A percentile compares a stretch with the other conserved stretches of the same genome.
phyloP scores from a whole-genome alignment of 2,888 invertebrate genomes.

The Sycophila texana region DNA sequence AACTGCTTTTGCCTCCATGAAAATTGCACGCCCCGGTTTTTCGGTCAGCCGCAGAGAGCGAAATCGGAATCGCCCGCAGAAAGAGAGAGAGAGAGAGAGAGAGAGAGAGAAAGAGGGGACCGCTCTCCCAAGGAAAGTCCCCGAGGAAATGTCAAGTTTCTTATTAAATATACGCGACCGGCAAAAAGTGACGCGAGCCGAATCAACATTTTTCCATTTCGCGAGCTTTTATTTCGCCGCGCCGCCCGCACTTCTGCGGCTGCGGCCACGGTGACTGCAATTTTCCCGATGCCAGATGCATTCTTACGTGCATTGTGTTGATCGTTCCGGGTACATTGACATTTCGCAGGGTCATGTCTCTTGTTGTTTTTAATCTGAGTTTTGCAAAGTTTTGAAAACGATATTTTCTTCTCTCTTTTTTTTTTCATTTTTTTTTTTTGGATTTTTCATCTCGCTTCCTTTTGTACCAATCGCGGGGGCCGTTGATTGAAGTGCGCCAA shows the following conservation, averaged over 20 bases:
- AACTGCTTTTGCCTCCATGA: conserved; percentile 13
- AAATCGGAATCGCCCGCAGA: background rate
- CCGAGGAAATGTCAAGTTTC: conserved; percentile 63
- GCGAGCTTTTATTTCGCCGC: conserved; percentile 54
- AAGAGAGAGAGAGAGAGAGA: background rate
- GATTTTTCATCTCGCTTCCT: no score
- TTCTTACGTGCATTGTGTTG: conserved; percentile 19
- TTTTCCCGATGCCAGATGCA: no score
- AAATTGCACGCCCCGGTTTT: conserved; percentile 23
- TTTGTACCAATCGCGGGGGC: no score
- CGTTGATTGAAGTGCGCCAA: no score
- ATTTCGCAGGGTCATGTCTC: background rate
- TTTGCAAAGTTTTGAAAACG: no score
- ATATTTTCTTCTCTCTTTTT: no score
- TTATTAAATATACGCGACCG: conserved; percentile 62
- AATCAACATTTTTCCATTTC: conserved; percentile 27
- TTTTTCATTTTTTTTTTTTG: no score
- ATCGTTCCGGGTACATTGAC: background rate
- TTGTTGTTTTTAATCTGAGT: no score
- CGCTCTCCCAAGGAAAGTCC: conserved; percentile 3
- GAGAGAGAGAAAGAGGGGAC: background rate
- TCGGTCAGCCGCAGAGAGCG: conserved; percentile 31
- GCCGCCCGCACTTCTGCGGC: background rate
- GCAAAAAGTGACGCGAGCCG: conserved; percentile 29
- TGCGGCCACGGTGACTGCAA: background rate